A percentile compares a stretch with the other conserved stretches of the same genome.
Conservation (phyloP, 1,140 invertebrate species). For the Prorops nasuta region DNA sequence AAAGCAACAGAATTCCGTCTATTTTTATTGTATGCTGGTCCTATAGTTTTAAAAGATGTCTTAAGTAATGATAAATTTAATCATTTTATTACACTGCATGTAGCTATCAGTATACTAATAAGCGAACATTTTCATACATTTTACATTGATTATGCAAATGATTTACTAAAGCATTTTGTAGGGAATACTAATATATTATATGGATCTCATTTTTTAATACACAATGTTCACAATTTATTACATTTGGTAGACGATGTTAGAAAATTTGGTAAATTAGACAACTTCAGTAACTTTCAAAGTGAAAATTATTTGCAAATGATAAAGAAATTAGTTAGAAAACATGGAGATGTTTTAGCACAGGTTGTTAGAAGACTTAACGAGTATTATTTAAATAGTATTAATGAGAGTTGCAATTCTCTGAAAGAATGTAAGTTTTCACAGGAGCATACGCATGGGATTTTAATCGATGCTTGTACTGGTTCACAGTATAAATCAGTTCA, state of each 20-base stretch:
- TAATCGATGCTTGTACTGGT: too few species aligned
- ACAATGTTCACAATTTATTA: too few species aligned
- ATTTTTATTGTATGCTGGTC: constrained; percentile 21
- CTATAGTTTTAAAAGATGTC: constrained; percentile 10
- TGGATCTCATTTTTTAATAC: neutral
- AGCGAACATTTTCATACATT: too few species aligned
- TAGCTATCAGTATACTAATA: constrained; percentile 9
- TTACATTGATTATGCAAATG: too few species aligned
- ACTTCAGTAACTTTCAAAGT: neutral
- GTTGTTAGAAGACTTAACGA: too few species aligned
- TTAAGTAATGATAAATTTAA: neutral
- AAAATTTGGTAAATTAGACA: neutral
- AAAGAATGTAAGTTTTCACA: too few species aligned
- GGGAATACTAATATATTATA: neutral
- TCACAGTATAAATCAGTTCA: too few species aligned
- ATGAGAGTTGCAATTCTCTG: too few species aligned
- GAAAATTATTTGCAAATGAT: constrained; percentile 1
- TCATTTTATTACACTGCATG: constrained; percentile 10
- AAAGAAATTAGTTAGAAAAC: neutral
- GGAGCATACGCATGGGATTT: too few species aligned
- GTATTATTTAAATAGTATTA: too few species aligned
- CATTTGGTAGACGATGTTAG: neutral
- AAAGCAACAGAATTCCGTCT: constrained; percentile 26
- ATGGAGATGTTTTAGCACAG: neutral
- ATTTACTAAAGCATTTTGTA: too few species aligned